Conservation (phyloP, 2,888 invertebrate species). For the Ormyrus rosae region DNA sequence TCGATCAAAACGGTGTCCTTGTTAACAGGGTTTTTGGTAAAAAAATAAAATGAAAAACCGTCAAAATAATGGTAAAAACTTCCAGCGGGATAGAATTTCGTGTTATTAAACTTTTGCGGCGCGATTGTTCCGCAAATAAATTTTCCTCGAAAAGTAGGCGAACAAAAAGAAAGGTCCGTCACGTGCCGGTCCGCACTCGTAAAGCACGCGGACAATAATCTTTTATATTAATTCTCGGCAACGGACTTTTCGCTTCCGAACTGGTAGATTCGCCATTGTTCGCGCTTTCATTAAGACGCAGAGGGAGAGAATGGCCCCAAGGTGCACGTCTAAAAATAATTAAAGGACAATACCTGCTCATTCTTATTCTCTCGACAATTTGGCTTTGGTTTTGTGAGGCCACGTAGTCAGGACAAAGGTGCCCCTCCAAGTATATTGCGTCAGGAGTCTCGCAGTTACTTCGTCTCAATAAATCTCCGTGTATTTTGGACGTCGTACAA, state of each 20-base stretch:
- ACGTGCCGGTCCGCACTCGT: background rate
- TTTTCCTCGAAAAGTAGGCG: no score
- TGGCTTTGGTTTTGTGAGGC: slow-evolving; percentile 19
- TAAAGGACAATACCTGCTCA: slow-evolving; percentile 42
- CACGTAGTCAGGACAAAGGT: no score
- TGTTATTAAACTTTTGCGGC: no score
- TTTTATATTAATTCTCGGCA: slow-evolving; percentile 28
- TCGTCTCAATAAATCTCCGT: background rate
- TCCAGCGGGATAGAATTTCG: no score
- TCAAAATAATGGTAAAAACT: no score
- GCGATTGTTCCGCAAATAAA: no score
- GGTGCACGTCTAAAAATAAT: slow-evolving; percentile 46
- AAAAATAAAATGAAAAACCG: no score
- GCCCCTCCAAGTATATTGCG: no score
- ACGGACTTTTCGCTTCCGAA: slow-evolving; percentile 19
- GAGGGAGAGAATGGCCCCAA: background rate
- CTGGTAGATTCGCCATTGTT: slow-evolving; percentile 28
- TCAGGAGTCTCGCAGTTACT: no score
- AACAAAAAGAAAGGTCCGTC: no score
- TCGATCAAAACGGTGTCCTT: no score
- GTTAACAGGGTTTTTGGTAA: no score
- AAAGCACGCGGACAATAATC: slow-evolving; percentile 42
- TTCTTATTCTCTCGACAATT: slow-evolving; percentile 44
- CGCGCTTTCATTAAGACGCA: slow-evolving; percentile 30
- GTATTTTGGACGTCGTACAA: background rate